Evolutionary conservation across 2,113 vertebrate species (phyloP).

Genomic region (Cynoglossus semilaevis): DNA sequence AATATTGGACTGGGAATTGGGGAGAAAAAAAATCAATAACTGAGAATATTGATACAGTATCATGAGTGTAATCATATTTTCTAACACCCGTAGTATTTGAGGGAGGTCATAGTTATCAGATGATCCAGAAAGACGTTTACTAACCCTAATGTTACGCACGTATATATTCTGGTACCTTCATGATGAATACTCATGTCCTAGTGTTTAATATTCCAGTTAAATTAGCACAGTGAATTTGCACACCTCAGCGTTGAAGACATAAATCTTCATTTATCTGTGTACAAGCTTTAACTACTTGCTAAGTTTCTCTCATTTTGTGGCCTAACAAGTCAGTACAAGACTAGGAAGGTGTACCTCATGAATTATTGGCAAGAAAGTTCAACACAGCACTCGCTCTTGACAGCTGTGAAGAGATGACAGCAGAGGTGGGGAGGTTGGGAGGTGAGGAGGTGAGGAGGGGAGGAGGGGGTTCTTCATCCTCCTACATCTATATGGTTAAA

Average conservation of each 20-base stretch:
- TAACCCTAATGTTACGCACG: too few species aligned
- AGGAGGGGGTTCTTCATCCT: slow-evolving; percentile 35
- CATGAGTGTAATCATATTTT: too few species aligned
- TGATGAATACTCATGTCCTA: too few species aligned
- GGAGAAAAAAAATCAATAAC: too few species aligned
- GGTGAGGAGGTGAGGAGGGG: slow-evolving; percentile 11
- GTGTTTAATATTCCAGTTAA: too few species aligned
- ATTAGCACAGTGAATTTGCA: too few species aligned
- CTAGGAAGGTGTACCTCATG: slow-evolving; percentile 17
- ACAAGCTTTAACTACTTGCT: slow-evolving; percentile 4
- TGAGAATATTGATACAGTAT: too few species aligned
- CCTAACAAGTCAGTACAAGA: slow-evolving; percentile 56
- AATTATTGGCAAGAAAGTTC: slow-evolving; percentile 37
- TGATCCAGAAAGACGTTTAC: too few species aligned
- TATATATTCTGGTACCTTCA: too few species aligned
- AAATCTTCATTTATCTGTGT: slow-evolving; percentile 3
- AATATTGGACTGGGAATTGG: too few species aligned
- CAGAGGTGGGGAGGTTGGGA: slow-evolving; percentile 9
- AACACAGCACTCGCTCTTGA: slow-evolving; percentile 35
- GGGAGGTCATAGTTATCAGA: too few species aligned
- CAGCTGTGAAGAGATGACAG: slow-evolving; percentile 9
- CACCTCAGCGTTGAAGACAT: background rate
- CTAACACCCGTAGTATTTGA: too few species aligned
- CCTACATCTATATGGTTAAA: slow-evolving; percentile 49
- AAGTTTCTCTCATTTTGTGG: slow-evolving; percentile 5